Evolutionary conservation across 1,140 invertebrate species (phyloP), one percentile per base, ranked within the genome.

Genomic region (Agrypnia vestita): DNA sequence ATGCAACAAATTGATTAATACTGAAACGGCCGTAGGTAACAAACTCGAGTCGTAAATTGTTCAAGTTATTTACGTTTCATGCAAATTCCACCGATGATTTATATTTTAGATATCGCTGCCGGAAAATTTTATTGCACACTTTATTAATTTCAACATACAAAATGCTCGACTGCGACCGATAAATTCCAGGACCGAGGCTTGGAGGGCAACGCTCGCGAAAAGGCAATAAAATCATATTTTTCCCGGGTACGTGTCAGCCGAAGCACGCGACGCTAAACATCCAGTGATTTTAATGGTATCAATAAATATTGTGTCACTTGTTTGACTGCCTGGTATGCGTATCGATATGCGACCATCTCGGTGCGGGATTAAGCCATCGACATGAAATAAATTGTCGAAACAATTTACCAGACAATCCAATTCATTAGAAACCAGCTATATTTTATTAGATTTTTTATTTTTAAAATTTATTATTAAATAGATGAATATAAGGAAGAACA

Each of bases 191-290:
- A 64, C 21, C n/a, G 61, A 35, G 6, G 25, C 1, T 59, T 21
- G 3, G 55, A n/a, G 25, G 55, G 55, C 21, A 15, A 21, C 61
- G 25, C 61, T 46, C 35, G 64, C 15, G 9, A 49, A 46, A 69
- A 69, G 44, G 64, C 64, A 69, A 69, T 69, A 69, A 69, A 69
- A 69, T 46, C 64, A 69, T 69, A 69, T 46, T 46, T 69, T 47
- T 13, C 17, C 11, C 25, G 3, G 19, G 61, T 25, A 62, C 61
- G 35, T 62, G 61, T 62, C 61, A 62, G 25, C 17, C 21, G 61
- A 43, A 59, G 21, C 61, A 62, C 61, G 61, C 61, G 61, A 62
- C 13, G 9, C 13, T 62, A 62, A 62, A 62, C 25, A 62, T 62
- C 35, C 13, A 12, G 7, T 59, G 17, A 21, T 59, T 59, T 59